Base-by-base conservation (phyloP, 2,113 vertebrate species). In the Empidonax alnorum region DNA sequence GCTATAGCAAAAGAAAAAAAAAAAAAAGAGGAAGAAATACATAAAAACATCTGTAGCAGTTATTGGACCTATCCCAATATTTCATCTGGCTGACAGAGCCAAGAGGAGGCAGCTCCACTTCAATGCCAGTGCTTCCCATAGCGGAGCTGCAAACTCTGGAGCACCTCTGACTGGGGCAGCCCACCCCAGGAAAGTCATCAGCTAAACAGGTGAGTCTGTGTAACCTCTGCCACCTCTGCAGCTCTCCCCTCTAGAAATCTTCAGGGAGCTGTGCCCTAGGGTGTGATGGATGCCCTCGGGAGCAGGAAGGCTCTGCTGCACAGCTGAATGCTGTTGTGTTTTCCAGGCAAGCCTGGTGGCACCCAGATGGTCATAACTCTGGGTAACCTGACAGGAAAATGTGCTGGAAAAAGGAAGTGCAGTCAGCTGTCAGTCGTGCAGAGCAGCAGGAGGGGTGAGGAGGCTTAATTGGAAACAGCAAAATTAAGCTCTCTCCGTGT, bases 1-100 rank as follows among this genome's bases (percentile, higher is more conserved):
- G 67, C 24, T 66, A 78, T 46, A 83, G 10, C 3, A 9, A 46
- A 46, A 75, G 6, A 41, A n/a, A 35, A 22, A 18, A 42, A 16
- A n/a, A n/a, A 8, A 10, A 9, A 5, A 4, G 0, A 6, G 1
- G 1, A 27, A 47, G 30, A 37, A 37, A 8, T 0, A 2, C 15
- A 28, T 49, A 42, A 75, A 69, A 50, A 0, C 27, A 72, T 14
- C 30, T 61, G n/a, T 71, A n/a, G 18, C 35, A 25, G 31, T 84
- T 42, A 37, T 71, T 49, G 1, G 3, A 25, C 53, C n/a, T 25
- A 10, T 37, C 53, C 58, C 76, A 52, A 3, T 28, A 20, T 61
- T 66, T 58, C 65, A 39, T 28, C 24, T 27, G 27, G 24, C 37
- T 63, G 76, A 27, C 18, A 13, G 47, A 84, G 56, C 23, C 31